A percentile compares a stretch with the other conserved stretches of the same genome.
Conservation (phyloP, 2,797 vertebrate species). For the Silurus aristotelis region DNA sequence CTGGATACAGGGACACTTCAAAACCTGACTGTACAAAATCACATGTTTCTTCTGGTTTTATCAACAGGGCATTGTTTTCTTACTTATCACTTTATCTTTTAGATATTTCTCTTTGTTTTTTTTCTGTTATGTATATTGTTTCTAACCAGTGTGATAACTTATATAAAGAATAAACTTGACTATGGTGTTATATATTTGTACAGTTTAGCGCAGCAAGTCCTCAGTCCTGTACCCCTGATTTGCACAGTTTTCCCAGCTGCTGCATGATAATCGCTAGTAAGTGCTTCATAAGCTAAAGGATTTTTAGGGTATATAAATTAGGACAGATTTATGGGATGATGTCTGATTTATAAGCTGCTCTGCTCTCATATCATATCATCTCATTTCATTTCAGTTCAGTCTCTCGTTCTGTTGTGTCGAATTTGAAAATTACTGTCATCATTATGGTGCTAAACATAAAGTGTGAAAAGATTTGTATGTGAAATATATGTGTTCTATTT, state of each 20-base stretch:
- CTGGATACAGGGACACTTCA: slow-evolving; percentile 60
- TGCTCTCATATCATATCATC: slow-evolving; percentile 60
- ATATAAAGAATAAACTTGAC: slow-evolving; percentile 73
- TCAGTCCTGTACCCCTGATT: not conserved
- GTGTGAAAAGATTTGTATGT: slow-evolving; percentile 60
- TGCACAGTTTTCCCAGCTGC: slow-evolving; percentile 10
- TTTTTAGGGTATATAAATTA: not conserved
- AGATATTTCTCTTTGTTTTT: slow-evolving; percentile 14
- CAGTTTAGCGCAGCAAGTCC: slow-evolving; percentile 53
- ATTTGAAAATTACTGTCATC: slow-evolving; percentile 65
- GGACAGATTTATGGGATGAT: slow-evolving; percentile 30
- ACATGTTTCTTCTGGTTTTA: slow-evolving; percentile 62
- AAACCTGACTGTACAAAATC: slow-evolving; percentile 62
- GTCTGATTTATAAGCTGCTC: slow-evolving; percentile 72
- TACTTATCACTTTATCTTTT: slow-evolving; percentile 32
- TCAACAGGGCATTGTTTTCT: slow-evolving; percentile 69
- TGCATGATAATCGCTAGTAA: not conserved
- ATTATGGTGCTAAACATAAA: slow-evolving; percentile 73
- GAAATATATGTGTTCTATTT: slow-evolving; percentile 61
- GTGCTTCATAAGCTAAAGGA: not conserved
- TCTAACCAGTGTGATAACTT: slow-evolving; percentile 77
- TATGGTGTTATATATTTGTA: slow-evolving; percentile 58
- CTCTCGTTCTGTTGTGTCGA: slow-evolving; percentile 41
- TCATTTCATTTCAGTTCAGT: slow-evolving; percentile 6
- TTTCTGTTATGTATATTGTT: slow-evolving; percentile 61